These are phyloP conservation scores for Cephus runcator DNA, from an alignment of 2,888 invertebrate genomes.

Conservation along the genomic window DNA sequence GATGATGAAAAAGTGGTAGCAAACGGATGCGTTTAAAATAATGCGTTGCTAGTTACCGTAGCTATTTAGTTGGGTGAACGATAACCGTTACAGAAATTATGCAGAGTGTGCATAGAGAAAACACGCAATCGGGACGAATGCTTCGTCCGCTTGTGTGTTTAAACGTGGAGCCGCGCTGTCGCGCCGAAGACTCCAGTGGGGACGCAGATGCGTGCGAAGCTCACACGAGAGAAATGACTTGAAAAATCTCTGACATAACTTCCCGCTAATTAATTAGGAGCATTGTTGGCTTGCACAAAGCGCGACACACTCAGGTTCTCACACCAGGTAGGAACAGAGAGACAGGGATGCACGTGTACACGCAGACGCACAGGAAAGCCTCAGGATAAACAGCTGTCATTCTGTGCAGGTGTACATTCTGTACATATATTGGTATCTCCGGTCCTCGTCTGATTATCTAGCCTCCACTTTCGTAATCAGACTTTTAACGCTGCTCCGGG, in stretches of 20 bases:
- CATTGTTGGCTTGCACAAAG: slow-evolving; percentile 51
- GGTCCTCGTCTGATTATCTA: neutral
- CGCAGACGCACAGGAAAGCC: neutral
- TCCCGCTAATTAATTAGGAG: slow-evolving; percentile 61
- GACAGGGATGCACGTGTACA: neutral
- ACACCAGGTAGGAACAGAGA: slow-evolving; percentile 19
- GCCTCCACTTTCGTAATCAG: slow-evolving; percentile 24
- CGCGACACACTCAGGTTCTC: slow-evolving; percentile 37
- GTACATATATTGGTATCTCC: neutral
- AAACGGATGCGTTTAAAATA: no score
- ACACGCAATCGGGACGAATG: slow-evolving; percentile 1
- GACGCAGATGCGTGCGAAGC: slow-evolving; percentile 35
- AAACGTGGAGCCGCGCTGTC: no score
- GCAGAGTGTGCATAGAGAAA: neutral
- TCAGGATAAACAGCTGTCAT: neutral
- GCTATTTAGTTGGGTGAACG: neutral
- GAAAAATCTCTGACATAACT: slow-evolving; percentile 61
- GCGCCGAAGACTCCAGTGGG: no score
- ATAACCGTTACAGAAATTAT: neutral
- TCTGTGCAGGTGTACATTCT: no score
- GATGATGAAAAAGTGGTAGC: neutral
- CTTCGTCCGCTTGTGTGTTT: no score
- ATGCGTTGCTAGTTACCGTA: no score
- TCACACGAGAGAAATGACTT: slow-evolving; percentile 47
- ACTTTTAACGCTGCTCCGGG: slow-evolving; percentile 13